Evolutionary conservation across 64 coral and sea anemone species (phyloP), one percentile per base, ranked within the genome.

Genomic region (Exaiptasia diaphana): DNA sequence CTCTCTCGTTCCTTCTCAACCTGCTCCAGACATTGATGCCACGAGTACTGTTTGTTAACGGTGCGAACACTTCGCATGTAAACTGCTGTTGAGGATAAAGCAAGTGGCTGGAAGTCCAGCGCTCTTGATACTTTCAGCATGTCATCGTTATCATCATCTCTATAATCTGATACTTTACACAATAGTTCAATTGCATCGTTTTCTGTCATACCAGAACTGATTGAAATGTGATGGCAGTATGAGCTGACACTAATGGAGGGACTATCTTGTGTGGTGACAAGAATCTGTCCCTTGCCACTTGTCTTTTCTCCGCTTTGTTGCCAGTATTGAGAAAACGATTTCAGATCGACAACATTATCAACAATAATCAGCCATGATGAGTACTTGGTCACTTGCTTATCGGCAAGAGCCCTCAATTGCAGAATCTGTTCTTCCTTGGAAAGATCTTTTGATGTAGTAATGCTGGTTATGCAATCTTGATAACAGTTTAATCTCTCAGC

Each of bases 351-450:
- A 10, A 68, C 43, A 44, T 50, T 53, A n/a, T 68, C 79, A 9
- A 50, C 38, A 15, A 82, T 68, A 5, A 82, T 68, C 8, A 78
- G 21, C 74, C 74, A 78, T 4, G 35, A 56, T 25, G 74, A 78
- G 34, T 56, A 78, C 24, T n/a, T 36, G 5, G 18, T 15, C 15
- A 78, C 39, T 22, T 35, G 54, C 13, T 1, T 31, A 3, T 26
- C 48, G 23, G 58, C 31, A 13, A 59, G 13, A 24, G 14, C 18
- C 40, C 49, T 41, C 1, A 20, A 14, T 3, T 25, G 25, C 3
- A 14, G 2, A 32, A 62, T 5, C 28, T 39, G 54, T 26, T 83
- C 49, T 14, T 25, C 33, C 20, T 63, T 0, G 28, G 14, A 14
- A 24, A 0, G 21, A 20, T 18, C 32, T 39, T n/a, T 81, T 46